These are phyloP conservation scores for Actenoides hombroni DNA, from an alignment of 2,113 vertebrate genomes.

Conservation along the genomic window DNA sequence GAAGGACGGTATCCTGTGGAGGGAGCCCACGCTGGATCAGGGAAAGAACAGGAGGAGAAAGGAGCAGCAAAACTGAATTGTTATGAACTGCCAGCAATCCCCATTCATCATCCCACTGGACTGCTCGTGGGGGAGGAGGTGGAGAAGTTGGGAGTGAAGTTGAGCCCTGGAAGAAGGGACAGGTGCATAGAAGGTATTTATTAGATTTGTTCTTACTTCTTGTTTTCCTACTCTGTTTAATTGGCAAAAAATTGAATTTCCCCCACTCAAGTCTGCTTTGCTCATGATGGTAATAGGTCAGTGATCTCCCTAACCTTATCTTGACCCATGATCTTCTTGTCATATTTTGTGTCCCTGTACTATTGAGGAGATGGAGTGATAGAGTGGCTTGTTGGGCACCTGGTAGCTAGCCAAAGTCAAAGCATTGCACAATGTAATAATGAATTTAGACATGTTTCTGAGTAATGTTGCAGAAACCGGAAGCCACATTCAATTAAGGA, in stretches of 20 bases:
- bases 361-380: background rate
- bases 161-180: background rate
- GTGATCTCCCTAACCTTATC: background rate
- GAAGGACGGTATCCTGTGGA: background rate
- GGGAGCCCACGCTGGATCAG: background rate
- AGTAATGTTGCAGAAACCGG: background rate
- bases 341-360: background rate
- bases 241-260: background rate
- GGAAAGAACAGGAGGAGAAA: background rate
- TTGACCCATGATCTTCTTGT: background rate
- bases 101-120: background rate
- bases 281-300: accelerated
- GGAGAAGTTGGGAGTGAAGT: background rate
- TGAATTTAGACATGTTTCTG: background rate
- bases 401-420: background rate
- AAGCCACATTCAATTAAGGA: background rate
- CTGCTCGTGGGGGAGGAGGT: background rate
- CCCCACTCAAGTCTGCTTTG: background rate
- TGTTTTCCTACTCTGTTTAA: background rate
- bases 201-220: background rate
- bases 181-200: background rate
- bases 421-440: background rate
- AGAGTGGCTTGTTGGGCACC: background rate
- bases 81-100: background rate
- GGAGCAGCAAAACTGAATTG: background rate